A percentile compares a stretch with the other conserved stretches of the same genome.
These are phyloP conservation scores for Myanophis thanlyinensis DNA, from an alignment of 2,113 vertebrate species.

Conservation along the genomic window DNA sequence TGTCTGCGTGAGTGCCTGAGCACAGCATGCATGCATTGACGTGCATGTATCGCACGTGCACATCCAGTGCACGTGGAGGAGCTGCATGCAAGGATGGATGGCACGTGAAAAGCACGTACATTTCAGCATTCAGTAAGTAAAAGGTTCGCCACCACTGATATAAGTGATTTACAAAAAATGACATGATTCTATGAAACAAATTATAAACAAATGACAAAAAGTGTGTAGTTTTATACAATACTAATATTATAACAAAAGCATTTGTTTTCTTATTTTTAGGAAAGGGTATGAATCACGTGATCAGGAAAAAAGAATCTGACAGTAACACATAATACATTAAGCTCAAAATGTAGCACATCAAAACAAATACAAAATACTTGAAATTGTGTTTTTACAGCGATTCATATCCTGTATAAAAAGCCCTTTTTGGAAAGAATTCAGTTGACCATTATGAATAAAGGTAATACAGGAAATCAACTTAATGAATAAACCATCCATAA, in stretches of 20 bases:
- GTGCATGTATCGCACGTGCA: too few species aligned
- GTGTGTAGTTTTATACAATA: neutral
- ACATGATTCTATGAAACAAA: neutral
- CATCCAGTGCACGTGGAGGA: too few species aligned
- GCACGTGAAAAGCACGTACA: too few species aligned
- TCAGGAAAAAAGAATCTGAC: neutral
- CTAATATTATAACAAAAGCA: too few species aligned
- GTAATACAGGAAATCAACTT: neutral
- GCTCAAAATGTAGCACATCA: neutral
- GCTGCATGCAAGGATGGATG: too few species aligned
- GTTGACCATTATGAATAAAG: neutral
- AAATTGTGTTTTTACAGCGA: neutral
- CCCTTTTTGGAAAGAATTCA: neutral
- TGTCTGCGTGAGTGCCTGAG: too few species aligned
- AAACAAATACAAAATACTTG: neutral
- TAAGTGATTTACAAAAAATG: neutral
- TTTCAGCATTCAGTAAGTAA: too few species aligned
- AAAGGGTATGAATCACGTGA: neutral
- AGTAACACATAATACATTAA: neutral
- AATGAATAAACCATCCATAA: neutral
- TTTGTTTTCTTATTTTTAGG: neutral
- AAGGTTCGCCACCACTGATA: too few species aligned
- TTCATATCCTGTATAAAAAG: neutral
- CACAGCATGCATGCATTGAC: too few species aligned
- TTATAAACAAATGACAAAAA: neutral